Evolutionary conservation across 2,888 invertebrate genomes (phyloP).

Genomic region (Xylophagus ater): DNA sequence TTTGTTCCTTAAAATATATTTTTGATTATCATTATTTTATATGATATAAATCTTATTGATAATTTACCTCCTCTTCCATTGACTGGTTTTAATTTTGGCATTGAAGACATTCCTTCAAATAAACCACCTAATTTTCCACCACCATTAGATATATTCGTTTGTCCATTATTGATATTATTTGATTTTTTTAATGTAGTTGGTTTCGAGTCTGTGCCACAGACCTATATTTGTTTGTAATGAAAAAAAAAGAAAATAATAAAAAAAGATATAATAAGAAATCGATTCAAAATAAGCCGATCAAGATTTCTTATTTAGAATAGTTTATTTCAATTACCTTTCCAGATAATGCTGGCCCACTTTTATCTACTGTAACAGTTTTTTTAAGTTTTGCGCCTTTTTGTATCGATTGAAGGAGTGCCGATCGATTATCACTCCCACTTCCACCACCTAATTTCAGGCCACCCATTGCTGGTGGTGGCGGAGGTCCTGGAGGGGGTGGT

Average conservation of each 20-base stretch:
- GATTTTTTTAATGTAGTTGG: constrained; percentile 19
- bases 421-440: constrained; percentile 49
- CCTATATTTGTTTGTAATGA: too few species aligned
- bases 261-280: too few species aligned
- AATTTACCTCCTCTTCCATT: constrained; percentile 28
- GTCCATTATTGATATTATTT: not conserved
- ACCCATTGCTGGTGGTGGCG: constrained; percentile 47
- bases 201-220: constrained; percentile 19
- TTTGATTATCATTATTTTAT: not conserved
- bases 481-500: constrained; percentile 53
- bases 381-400: constrained; percentile 70
- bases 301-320: too few species aligned
- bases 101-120: constrained; percentile 36
- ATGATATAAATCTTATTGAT: not conserved
- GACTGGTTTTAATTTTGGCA: constrained; percentile 40
- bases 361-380: constrained; percentile 81
- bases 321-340: constrained; percentile 48
- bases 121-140: constrained; percentile 35
- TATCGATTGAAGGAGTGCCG: constrained; percentile 68
- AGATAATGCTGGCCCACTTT: constrained; percentile 68
- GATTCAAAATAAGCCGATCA: too few species aligned
- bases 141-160: constrained; percentile 27
- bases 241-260: too few species aligned
- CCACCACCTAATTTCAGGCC: constrained; percentile 29
- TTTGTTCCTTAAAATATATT: too few species aligned